phyloP scores from a whole-genome alignment of 1,140 invertebrate species.

The Leptinotarsa lineolata region DNA sequence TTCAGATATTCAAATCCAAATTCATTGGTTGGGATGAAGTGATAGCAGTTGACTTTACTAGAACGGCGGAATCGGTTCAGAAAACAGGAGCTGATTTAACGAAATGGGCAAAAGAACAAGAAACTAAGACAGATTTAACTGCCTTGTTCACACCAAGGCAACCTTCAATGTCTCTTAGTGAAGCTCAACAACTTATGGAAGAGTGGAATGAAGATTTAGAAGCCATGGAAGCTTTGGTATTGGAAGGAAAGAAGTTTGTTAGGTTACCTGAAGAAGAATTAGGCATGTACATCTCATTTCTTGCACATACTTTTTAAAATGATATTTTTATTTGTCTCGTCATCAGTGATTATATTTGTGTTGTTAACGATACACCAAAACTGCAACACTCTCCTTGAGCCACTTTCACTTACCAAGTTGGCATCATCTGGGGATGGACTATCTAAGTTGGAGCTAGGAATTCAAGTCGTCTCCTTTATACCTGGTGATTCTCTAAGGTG shows the following conservation, averaged over 20 bases:
- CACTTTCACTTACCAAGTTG: too few species aligned
- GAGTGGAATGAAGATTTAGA: conserved; percentile 97
- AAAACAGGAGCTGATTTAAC: conserved; percentile 95
- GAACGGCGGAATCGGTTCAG: conserved; percentile 95
- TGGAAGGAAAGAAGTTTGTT: conserved; percentile 97
- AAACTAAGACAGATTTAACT: conserved; percentile 90
- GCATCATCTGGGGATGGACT: too few species aligned
- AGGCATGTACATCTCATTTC: conserved; percentile 61
- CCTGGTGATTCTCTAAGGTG: too few species aligned
- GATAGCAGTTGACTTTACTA: conserved; percentile 97
- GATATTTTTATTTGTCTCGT: too few species aligned
- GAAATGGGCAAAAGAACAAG: conserved; percentile 89
- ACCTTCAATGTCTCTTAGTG: conserved; percentile 62
- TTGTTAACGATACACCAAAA: too few species aligned
- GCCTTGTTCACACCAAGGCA: conserved; percentile 95
- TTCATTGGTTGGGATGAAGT: conserved; percentile 99
- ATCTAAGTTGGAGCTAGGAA: too few species aligned
- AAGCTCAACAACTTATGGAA: conserved; percentile 89
- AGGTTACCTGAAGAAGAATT: conserved; percentile 93
- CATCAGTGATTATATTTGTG: too few species aligned
- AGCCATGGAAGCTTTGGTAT: conserved; percentile 96
- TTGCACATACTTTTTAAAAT: too few species aligned
- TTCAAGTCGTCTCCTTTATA: too few species aligned
- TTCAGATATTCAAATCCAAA: conserved; percentile 95
- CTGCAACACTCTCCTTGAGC: too few species aligned